Evolutionary conservation across 2,797 vertebrate species (phyloP).

Genomic region (Mionectes olivaceus): DNA sequence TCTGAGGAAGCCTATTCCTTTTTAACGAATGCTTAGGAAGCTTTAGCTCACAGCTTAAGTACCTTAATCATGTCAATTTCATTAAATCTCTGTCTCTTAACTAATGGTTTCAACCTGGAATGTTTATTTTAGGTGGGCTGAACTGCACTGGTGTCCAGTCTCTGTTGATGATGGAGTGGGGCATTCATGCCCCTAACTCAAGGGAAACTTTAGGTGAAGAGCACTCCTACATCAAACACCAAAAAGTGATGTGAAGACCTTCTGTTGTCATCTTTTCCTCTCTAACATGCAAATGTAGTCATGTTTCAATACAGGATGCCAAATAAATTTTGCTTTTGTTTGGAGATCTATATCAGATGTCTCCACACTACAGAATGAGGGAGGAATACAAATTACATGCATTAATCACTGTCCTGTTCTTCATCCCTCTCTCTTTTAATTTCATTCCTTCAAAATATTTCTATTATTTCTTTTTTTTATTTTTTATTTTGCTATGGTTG

Average conservation of each 20-base stretch:
- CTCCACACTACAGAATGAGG: neutral
- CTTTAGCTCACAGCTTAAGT: neutral
- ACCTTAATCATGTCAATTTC: neutral
- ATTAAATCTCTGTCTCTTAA: neutral
- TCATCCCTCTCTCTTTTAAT: neutral
- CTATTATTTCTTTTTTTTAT: neutral
- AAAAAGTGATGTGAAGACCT: neutral
- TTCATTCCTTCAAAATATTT: neutral
- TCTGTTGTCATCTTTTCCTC: neutral
- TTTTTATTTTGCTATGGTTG: neutral
- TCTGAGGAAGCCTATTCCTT: neutral
- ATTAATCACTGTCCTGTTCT: neutral
- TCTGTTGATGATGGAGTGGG: neutral
- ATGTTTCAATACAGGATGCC: neutral
- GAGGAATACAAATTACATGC: neutral
- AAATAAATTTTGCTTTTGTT: neutral
- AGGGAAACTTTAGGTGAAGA: neutral
- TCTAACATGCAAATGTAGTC: neutral
- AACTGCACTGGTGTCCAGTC: neutral
- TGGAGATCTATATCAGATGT: neutral
- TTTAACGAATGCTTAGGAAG: neutral
- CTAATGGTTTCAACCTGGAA: neutral
- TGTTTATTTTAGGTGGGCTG: neutral
- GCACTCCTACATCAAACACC: neutral
- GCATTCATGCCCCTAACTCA: neutral